Base-by-base conservation (phyloP, 2,888 invertebrate species). In the Podabrus alpinus region DNA sequence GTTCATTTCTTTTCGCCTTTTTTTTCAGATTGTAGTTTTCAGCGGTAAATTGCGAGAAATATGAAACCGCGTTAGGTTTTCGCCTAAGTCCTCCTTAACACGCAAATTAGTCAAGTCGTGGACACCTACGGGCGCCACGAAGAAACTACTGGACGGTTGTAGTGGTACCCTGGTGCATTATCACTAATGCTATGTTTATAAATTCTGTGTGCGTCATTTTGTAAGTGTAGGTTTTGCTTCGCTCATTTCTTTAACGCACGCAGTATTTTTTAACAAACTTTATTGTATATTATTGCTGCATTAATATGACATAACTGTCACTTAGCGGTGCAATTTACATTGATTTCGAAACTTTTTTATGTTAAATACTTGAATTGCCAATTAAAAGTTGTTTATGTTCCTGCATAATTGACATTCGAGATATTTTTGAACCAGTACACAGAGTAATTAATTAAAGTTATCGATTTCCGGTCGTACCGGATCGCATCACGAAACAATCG, bases 161-260 rank as follows among this genome's bases (percentile, higher is more conserved):
- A 78, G 66, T 64, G 59, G 76, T 73, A 69, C 77, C 77, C 72
- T 71, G 72, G 71, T 77, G 75, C 71, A 76, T 78, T 76, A 76
- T 76, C 78, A 72, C 76, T 77, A 77, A 78, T 74, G 72, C 76
- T 77, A 73, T 78, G 78, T 78, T 78, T 78, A 77, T 77, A 78
- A 76, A 78, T 76, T 78, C 76, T 71, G 72, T 69, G 76, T 77
- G 75, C 78, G 78, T 78, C 78, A 78, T 78, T 78, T 78, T 78
- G 75, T 78, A 76, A 74, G 76, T 77, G 71, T 77, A 64, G 76
- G 74, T 77, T 75, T 75, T 71, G 64, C 62, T 67, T 62, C 59
- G 16, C 29, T 66, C 45, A 67, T 70, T 68, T 59, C 61, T 29
- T 66, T 45, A 69, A 69, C 69, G 68, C 66, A 59, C 70, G 61